A percentile compares a stretch with the other conserved stretches of the same genome.
phyloP scores from a whole-genome alignment of 2,113 vertebrate species.

The Tursiops truncatus region DNA sequence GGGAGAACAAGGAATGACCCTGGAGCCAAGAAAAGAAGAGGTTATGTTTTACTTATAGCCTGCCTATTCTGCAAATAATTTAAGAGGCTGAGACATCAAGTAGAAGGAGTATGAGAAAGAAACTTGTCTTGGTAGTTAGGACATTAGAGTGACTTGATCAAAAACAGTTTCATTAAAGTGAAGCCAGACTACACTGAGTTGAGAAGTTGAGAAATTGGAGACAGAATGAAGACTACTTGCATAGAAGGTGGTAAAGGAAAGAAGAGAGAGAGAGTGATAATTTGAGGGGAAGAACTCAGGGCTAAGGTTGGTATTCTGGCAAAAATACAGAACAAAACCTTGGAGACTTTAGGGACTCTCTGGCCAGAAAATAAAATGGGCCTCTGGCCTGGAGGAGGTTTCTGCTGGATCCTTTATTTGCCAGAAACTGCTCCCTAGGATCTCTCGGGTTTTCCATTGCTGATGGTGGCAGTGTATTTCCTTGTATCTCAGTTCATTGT shows the following conservation, averaged over 20 bases:
- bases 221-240: not conserved
- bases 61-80: not conserved
- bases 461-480: not conserved
- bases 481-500: not conserved
- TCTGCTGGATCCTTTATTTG: not conserved
- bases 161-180: not conserved
- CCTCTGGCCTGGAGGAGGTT: not conserved
- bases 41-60: not conserved
- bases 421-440: not conserved
- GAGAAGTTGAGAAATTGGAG: not conserved
- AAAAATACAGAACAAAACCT: slow-evolving; percentile 5
- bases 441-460: not conserved
- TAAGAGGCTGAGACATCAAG: not conserved
- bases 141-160: not conserved
- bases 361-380: not conserved
- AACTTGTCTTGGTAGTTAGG: not conserved
- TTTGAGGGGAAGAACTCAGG: not conserved
- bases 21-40: not conserved
- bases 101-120: not conserved
- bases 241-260: not conserved
- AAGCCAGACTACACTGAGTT: not conserved
- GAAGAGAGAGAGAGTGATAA: not conserved
- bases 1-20: not conserved
- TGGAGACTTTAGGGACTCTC: not conserved
- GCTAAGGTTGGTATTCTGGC: not conserved